Conservation (phyloP, 2,113 vertebrate genomes). For the Cathartes aura region DNA sequence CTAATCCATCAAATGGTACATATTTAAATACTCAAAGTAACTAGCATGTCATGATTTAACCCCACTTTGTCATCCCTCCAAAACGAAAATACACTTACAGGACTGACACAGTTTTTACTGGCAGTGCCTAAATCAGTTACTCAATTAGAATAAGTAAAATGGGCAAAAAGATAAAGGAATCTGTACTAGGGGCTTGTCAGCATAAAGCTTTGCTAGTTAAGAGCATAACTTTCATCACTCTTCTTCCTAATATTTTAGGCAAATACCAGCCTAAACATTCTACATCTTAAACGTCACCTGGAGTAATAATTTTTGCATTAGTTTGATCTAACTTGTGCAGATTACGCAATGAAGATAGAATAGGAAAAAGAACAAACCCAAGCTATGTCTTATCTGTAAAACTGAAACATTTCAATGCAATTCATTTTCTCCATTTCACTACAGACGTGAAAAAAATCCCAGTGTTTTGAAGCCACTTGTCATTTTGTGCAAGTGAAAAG, state of each 20-base stretch:
- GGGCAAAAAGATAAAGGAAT: background rate
- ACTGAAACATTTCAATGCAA: background rate
- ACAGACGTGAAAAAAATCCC: background rate
- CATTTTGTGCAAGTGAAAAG: background rate
- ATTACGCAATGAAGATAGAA: background rate
- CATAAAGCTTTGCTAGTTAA: background rate
- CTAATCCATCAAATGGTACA: background rate
- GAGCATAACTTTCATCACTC: background rate
- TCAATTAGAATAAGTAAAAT: background rate
- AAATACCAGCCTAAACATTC: background rate
- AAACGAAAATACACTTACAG: background rate
- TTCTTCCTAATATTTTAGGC: background rate
- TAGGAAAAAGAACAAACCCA: background rate
- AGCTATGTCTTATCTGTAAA: background rate
- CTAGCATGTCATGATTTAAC: background rate
- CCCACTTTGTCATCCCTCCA: background rate
- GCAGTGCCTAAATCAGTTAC: background rate
- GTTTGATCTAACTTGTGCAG: background rate
- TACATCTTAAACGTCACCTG: background rate
- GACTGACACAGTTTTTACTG: background rate
- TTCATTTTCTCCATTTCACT: background rate
- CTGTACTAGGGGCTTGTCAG: background rate
- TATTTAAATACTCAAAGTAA: background rate
- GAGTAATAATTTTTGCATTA: background rate
- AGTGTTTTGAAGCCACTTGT: background rate